Percentiles rank a stretch among this genome's conserved stretches.
These are phyloP conservation scores for Notodonta ziczac DNA, from an alignment of 2,888 invertebrate genomes.

Conservation along the genomic window DNA sequence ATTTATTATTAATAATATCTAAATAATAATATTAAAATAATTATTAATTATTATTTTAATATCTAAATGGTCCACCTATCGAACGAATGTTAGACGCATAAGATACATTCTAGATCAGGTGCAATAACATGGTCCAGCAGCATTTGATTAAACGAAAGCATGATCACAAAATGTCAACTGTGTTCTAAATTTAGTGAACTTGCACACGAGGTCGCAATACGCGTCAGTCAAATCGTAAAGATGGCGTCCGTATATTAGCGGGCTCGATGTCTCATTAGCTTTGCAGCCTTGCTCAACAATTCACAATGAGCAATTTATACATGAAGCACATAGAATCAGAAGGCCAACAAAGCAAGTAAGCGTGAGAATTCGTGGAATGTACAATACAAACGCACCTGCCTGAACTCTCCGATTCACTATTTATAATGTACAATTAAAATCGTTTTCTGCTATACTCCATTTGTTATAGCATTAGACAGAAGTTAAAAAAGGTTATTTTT, in stretches of 20 bases:
- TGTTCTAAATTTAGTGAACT: slow-evolving; percentile 71
- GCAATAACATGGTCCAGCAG: background rate
- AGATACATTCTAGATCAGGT: background rate
- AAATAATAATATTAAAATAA: too few relatives aligned
- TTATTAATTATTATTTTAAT: too few relatives aligned
- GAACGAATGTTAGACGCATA: background rate
- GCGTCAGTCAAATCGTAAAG: slow-evolving; percentile 69
- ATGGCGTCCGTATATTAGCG: slow-evolving; percentile 70
- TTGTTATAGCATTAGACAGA: too few relatives aligned
- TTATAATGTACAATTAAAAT: background rate
- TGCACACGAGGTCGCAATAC: slow-evolving; percentile 65
- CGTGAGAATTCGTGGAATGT: slow-evolving; percentile 59
- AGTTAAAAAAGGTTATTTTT: too few relatives aligned
- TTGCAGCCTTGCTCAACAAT: slow-evolving; percentile 67
- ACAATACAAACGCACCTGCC: slow-evolving; percentile 43
- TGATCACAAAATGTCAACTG: slow-evolving; percentile 55
- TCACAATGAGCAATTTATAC: slow-evolving; percentile 65
- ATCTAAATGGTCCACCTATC: too few relatives aligned
- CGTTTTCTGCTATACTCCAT: background rate
- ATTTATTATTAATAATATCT: too few relatives aligned
- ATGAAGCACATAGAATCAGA: slow-evolving; percentile 56
- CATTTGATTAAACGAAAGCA: slow-evolving; percentile 15
- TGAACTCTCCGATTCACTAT: slow-evolving; percentile 20
- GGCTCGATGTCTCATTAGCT: slow-evolving; percentile 65
- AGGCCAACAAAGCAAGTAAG: slow-evolving; percentile 56